Evolutionary conservation across 2,113 vertebrate species (phyloP).

Genomic region (Psettodes erumei): DNA sequence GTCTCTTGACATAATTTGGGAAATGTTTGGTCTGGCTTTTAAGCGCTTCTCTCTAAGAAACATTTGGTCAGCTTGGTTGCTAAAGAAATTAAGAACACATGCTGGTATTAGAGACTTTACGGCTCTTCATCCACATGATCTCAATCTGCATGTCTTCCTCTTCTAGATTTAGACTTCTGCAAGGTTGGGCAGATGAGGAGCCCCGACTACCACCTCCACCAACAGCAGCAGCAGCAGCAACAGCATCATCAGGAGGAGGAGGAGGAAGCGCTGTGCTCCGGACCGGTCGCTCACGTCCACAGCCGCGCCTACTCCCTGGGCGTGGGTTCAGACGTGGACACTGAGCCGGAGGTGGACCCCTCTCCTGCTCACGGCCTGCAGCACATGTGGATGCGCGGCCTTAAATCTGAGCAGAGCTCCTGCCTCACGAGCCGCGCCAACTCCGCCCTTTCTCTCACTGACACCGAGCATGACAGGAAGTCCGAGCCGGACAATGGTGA

Average conservation of each 20-base stretch:
- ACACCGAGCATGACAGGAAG: slow-evolving; percentile 96
- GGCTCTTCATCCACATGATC: slow-evolving; percentile 6
- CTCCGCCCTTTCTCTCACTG: slow-evolving; percentile 93
- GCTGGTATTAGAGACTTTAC: slow-evolving; percentile 41
- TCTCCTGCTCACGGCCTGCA: slow-evolving; percentile 90
- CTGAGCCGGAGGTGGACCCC: slow-evolving; percentile 90
- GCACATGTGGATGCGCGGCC: slow-evolving; percentile 94
- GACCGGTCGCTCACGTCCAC: slow-evolving; percentile 71
- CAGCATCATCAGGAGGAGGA: slow-evolving; percentile 72
- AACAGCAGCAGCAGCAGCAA: slow-evolving; percentile 71
- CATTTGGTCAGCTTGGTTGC: slow-evolving; percentile 62
- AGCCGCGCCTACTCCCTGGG: slow-evolving; percentile 89
- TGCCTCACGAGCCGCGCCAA: slow-evolving; percentile 96
- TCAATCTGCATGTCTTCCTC: slow-evolving; percentile 33
- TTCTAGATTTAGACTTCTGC: slow-evolving; percentile 91
- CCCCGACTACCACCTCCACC: slow-evolving; percentile 86
- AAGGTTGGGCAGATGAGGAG: slow-evolving; percentile 89
- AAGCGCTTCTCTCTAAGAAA: slow-evolving; percentile 48
- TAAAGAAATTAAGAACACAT: slow-evolving; percentile 55
- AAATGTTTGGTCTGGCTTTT: slow-evolving; percentile 46
- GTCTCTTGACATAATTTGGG: slow-evolving; percentile 58
- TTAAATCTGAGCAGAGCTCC: slow-evolving; percentile 95
- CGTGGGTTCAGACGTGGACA: slow-evolving; percentile 91
- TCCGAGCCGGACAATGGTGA: slow-evolving; percentile 97
- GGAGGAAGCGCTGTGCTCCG: slow-evolving; percentile 82